Evolutionary conservation across 2,888 invertebrate species (phyloP).

Genomic region (Ophion slaviceki): DNA sequence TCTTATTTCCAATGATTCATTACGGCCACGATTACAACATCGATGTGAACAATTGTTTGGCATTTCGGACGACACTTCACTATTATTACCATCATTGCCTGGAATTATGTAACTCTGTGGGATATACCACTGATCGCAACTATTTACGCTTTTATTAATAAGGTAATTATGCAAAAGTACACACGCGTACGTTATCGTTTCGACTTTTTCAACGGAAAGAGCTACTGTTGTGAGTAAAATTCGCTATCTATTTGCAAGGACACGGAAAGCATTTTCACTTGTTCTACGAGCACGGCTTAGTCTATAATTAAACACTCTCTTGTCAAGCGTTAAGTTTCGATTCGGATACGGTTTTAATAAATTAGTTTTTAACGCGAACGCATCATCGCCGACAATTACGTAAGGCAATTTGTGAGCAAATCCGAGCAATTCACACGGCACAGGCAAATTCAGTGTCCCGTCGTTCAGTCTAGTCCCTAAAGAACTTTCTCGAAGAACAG

Average conservation of each 20-base stretch:
- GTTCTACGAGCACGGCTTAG: constrained; percentile 53
- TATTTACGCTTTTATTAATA: constrained; percentile 15
- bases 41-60: constrained; percentile 13
- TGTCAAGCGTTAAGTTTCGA: constrained; percentile 35
- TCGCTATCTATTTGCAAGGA: constrained; percentile 34
- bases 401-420: too few species aligned
- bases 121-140: constrained; percentile 28
- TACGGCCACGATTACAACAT: constrained; percentile 20
- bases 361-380: too few species aligned
- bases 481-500: too few species aligned
- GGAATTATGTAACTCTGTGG: constrained; percentile 33
- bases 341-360: constrained; percentile 18
- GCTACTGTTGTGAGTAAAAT: constrained; percentile 32
- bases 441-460: too few species aligned
- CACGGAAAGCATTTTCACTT: constrained; percentile 34
- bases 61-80: constrained; percentile 14
- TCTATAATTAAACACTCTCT: constrained; percentile 59
- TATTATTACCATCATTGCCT: constrained; percentile 8
- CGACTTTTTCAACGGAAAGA: constrained; percentile 33
- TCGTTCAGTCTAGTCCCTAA: too few species aligned
- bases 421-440: too few species aligned
- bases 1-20: constrained; percentile 29
- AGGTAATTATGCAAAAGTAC: constrained; percentile 44
- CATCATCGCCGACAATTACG: too few species aligned
- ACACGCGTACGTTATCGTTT: constrained; percentile 33